Base-by-base conservation (phyloP, 2,888 invertebrate genomes). In the Bellardia pandia region DNA sequence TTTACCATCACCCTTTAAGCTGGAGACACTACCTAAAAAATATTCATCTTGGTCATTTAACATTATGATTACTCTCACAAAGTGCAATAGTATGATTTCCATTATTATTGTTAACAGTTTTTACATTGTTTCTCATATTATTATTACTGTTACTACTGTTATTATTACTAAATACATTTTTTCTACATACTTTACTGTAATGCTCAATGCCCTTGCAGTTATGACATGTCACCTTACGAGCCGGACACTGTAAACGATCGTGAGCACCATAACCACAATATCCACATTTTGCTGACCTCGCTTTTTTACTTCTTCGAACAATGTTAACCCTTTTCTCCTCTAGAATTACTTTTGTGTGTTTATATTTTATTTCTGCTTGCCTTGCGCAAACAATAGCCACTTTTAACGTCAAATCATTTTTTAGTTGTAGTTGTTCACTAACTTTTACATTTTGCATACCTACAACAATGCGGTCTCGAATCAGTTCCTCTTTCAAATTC, bases 401-500 rank as follows among this genome's bases (percentile, higher is more conserved):
- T 37, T 37, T 37, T 23, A 23, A 23, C 23, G 0, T 23, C 23
- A 23, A 23, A 23, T 23, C 37, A 37, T 37, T 37, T 6, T 37
- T 37, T 37, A 37, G 37, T 37, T 37, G 37, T 5, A 37, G 37
- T 37, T 3, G 37, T 37, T 37, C 37, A 5, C 37, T 37, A 37
- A 51, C 69, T 30, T 33, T 69, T 11, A 51, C 6, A 33, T 69
- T 69, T 23, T 69, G 69, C 69, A 69, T 69, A 6, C 69, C 69
- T 2, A 69, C 69, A 5, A 69, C 69, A 69, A 69, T 69, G 11
- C 51, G 51, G 30, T 69, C 51, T 33, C 69, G 30, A 11, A 69
- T 69, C 16, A 69, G 51, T 16, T 79, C 79, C 0, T 79, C 79
- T 16, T 79, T 71, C 33, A 79, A 62, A 58, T 3, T 71, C 42